Conservation (phyloP, 1,140 invertebrate genomes). For the Andricus grossulariae region DNA sequence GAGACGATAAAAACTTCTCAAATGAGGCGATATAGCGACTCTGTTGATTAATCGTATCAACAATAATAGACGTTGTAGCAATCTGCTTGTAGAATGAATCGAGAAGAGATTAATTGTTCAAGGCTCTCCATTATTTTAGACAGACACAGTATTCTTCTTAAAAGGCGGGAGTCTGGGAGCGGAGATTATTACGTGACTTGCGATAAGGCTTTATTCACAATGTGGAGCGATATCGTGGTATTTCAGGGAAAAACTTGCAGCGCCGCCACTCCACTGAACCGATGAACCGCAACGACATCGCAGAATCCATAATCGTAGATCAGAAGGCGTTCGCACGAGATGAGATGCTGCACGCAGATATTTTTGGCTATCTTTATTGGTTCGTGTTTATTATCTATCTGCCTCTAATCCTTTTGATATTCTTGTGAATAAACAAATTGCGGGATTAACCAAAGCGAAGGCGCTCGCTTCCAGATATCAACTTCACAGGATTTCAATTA, state of each 20-base stretch:
- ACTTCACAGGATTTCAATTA: neutral
- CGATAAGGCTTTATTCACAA: conserved; percentile 29
- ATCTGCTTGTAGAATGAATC: conserved; percentile 25
- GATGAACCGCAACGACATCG: conserved; percentile 51
- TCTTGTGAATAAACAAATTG: conserved; percentile 65
- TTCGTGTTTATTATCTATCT: conserved; percentile 68
- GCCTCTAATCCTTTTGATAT: conserved; percentile 69
- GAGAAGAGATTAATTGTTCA: conserved; percentile 32
- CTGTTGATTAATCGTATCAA: conserved; percentile 27
- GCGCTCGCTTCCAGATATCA: conserved; percentile 21
- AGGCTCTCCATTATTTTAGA: conserved; percentile 27
- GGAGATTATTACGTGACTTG: conserved; percentile 9
- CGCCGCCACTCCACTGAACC: conserved; percentile 31
- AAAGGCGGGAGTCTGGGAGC: conserved; percentile 1
- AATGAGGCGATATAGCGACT: conserved; percentile 16
- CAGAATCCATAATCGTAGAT: conserved; percentile 65
- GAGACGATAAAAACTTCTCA: conserved; percentile 1
- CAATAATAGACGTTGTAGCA: conserved; percentile 29
- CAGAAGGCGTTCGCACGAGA: conserved; percentile 40
- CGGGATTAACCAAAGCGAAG: conserved; percentile 48
- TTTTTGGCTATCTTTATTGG: conserved; percentile 67
- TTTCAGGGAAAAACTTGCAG: conserved; percentile 20
- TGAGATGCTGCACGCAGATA: conserved; percentile 44
- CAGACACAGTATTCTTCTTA: conserved; percentile 26
- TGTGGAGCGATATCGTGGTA: conserved; percentile 2